Conservation (phyloP, 2,797 vertebrate species). For the Pitangus sulphuratus region DNA sequence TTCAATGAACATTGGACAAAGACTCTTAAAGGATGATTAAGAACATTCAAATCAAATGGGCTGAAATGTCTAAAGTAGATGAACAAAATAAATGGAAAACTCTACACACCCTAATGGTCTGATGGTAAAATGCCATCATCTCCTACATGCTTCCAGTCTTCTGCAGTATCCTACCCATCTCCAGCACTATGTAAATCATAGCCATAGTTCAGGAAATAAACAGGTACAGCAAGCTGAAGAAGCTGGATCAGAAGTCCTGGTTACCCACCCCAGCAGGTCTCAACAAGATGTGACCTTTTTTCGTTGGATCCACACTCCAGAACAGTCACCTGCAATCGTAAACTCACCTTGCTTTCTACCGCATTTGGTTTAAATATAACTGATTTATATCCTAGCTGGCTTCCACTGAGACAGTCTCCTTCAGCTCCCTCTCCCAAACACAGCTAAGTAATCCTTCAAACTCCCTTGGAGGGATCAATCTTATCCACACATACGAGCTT, state of each 20-base stretch:
- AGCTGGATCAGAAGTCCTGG: background rate
- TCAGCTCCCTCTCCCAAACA: background rate
- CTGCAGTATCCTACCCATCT: background rate
- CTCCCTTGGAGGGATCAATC: background rate
- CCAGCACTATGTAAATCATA: background rate
- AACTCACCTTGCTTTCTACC: background rate
- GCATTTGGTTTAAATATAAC: background rate
- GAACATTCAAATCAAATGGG: background rate
- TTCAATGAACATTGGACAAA: background rate
- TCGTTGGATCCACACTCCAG: background rate
- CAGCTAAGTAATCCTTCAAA: background rate
- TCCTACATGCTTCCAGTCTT: background rate
- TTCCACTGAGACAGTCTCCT: background rate
- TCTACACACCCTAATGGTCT: background rate
- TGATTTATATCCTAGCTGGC: background rate
- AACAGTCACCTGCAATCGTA: background rate
- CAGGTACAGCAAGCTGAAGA: background rate
- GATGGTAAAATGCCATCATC: background rate
- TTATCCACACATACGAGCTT: background rate
- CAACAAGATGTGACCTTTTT: accelerated
- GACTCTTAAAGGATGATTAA: background rate
- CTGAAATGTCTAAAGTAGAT: background rate
- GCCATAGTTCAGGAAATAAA: background rate
- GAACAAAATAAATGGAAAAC: background rate
- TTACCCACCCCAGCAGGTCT: background rate